Evolutionary conservation across 1,140 invertebrate genomes (phyloP), one percentile per base, ranked within the genome.

Genomic region (Lepidurus apus): DNA sequence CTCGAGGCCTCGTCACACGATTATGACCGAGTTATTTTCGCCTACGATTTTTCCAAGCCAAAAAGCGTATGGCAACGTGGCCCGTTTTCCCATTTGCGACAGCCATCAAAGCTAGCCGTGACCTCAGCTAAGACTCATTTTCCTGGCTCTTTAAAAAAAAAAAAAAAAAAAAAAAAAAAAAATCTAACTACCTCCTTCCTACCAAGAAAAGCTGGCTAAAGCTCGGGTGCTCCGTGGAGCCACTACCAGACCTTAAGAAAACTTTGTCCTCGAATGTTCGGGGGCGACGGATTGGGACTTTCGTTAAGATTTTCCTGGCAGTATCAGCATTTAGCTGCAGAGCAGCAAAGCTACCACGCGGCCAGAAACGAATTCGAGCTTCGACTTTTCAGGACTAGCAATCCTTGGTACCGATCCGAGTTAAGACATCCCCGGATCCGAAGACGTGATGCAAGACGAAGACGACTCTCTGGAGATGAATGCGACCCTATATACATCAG

Each of bases 381-480:
- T 21, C 53, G 53, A 65, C 21, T 65, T 65, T 21, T 65, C 53
- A 65, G 6, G 13, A 21, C 53, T 65, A 65, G 17, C 0, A 4
- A 65, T 17, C 17, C 21, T 21, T 7, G 1, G 53, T 13, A 21
- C 4, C 53, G 53, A 65, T 21, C 17, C 53, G 53, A 65, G 21
- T 65, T 13, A 21, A 21, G 21, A 21, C 17, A 13, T 6, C 53
- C 53, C 21, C 17, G 17, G 53, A 65, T 65, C 53, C 17, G 53
- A 65, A n/a, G 53, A 65, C 53, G 53, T 65, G 53, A 65, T 65
- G 53, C 53, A 65, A 65, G 53, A 65, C 53, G 53, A 13, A 17
- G 53, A 65, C 53, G 53, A 65, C 53, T 65, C 53, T 65, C 53
- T 65, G 53, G 53, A 65, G 53, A 65, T 65, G 53, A 65, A 65